These are phyloP conservation scores for Oikopleura dioica DNA, from an alignment of 23 tunicate species.

Conservation along the genomic window DNA sequence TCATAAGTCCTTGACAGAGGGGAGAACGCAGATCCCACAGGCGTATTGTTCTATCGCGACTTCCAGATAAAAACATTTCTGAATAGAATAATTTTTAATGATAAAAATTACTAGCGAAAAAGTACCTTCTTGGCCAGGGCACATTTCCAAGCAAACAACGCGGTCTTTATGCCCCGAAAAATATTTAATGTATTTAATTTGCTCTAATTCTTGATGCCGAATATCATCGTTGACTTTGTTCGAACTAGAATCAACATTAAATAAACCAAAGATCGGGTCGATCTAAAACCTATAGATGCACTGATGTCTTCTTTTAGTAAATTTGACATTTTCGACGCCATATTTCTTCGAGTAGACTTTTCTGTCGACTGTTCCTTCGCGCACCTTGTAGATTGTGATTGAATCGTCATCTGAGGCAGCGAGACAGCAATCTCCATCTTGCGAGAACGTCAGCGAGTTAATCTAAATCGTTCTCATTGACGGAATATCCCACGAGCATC, in stretches of 20 bases:
- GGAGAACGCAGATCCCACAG: not conserved
- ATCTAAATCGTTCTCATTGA: not conserved
- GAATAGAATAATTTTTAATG: too few species aligned
- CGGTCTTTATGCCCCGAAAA: not conserved
- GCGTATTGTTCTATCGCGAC: not conserved
- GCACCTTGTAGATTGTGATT: not conserved
- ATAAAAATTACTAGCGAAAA: too few species aligned
- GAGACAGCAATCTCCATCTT: not conserved
- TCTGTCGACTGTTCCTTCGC: not conserved
- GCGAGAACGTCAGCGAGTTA: not conserved
- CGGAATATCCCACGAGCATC: too few species aligned
- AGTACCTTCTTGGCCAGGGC: not conserved
- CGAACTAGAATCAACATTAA: not conserved
- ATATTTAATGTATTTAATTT: not conserved
- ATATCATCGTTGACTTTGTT: not conserved
- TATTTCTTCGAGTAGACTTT: not conserved
- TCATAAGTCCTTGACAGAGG: not conserved
- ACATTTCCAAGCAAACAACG: not conserved
- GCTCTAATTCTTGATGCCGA: not conserved
- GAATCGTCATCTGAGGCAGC: not conserved
- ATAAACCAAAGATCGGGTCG: not conserved
- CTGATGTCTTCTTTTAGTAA: not conserved
- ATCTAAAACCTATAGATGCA: not conserved
- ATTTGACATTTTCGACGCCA: not conserved
- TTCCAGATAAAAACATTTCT: not conserved